These are phyloP conservation scores for Phortica magna DNA, from an alignment of 2,888 invertebrate species.

Conservation along the genomic window DNA sequence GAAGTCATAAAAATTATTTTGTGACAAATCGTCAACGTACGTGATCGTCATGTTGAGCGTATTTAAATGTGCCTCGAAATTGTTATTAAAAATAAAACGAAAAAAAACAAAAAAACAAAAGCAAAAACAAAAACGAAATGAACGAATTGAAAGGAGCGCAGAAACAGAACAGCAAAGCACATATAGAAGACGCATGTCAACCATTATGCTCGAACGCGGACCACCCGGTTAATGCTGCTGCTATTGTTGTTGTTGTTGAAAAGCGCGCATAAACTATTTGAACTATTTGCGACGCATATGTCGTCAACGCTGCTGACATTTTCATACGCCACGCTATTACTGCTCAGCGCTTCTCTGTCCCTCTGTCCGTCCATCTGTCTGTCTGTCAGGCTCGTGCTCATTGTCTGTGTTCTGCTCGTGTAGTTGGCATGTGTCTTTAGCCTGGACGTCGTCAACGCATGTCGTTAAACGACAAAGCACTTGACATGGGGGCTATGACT, in stretches of 20 bases:
- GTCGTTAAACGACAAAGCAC: conserved; percentile 32
- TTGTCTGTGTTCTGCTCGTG: not conserved
- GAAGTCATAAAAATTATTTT: conserved; percentile 78
- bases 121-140: conserved; percentile 15
- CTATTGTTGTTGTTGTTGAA: conserved; percentile 55
- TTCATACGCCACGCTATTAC: not conserved
- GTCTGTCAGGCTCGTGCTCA: not conserved
- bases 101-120: too few relatives aligned
- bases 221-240: not conserved
- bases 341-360: not conserved
- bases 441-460: conserved; percentile 29
- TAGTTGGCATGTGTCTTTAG: conserved; percentile 10
- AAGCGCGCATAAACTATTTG: conserved; percentile 71
- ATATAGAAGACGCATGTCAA: not conserved
- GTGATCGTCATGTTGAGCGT: conserved; percentile 72
- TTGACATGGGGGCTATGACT: conserved; percentile 41
- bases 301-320: conserved; percentile 32
- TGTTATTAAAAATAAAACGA: conserved; percentile 69
- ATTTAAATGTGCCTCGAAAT: conserved; percentile 68
- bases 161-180: not conserved
- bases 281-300: conserved; percentile 69
- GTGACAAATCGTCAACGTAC: conserved; percentile 77
- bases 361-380: not conserved
- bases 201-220: too few relatives aligned
- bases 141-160: not conserved